Evolutionary conservation across 2,888 invertebrate species (phyloP).

Genomic region (Ariolimax columbianus): DNA sequence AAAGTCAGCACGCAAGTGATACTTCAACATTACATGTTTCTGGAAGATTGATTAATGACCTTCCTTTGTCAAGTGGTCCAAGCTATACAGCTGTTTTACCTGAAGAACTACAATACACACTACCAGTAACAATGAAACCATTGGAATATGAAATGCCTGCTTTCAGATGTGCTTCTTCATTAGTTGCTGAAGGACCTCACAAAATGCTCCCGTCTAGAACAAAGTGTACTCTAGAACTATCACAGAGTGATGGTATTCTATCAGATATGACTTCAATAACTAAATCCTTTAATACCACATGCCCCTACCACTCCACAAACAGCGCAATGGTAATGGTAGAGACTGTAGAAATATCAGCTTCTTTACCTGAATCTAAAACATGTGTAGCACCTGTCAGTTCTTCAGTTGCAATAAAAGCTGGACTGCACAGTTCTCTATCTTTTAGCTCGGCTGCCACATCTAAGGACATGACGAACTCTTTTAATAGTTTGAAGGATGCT

Average conservation of each 20-base stretch:
- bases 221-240: slow-evolving; percentile 31
- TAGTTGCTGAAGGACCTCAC: not conserved
- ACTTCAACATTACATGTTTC: not conserved
- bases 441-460: not conserved
- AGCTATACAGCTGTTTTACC: not conserved
- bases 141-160: not conserved
- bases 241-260: slow-evolving; percentile 10
- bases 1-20: not conserved
- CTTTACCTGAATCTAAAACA: not conserved
- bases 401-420: not conserved
- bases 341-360: not conserved
- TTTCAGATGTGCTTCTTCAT: not conserved
- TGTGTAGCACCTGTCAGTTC: not conserved
- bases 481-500: slow-evolving; percentile 51
- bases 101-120: not conserved
- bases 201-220: not conserved
- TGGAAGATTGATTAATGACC: not conserved
- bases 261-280: not conserved
- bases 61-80: not conserved
- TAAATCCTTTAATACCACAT: too few relatives aligned
- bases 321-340: not conserved
- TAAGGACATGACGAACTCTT: slow-evolving; percentile 46
- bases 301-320: slow-evolving; percentile 21
- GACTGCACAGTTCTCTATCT: not conserved
- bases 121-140: not conserved